Evolutionary conservation across 2,888 invertebrate species (phyloP), one percentile per base, ranked within the genome.

Genomic region (Apotomis betuletana): DNA sequence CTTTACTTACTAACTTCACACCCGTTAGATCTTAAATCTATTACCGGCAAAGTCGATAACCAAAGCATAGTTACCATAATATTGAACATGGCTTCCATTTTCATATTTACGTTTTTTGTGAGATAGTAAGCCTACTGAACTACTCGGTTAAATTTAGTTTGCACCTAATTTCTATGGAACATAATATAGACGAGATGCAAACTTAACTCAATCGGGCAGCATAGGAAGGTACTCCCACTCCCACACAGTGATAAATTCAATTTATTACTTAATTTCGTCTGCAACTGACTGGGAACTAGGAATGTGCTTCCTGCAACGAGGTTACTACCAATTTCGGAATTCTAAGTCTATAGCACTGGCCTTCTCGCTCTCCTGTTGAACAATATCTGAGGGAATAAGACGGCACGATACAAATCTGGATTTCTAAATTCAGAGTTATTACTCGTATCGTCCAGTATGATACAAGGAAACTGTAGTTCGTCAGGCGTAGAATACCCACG

Each of bases 181-280:
- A 10, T 49, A 3, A 9, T 49, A 49, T 6, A 10, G 9, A 49
- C 9, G 5, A 49, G 49, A 9, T 49, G 49, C 49, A 49, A 8
- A 49, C 49, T 49, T 49, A 9, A 9, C 8, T 9, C 8, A 49
- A 49, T 0, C 49, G 49, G 9, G 49, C 9, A 49, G 49, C 4
- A 41, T 27, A 27, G 2, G 27, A 27, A 27, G 27, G 27, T 27
- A 27, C 27, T 27, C 27, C 27, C 27, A 27, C 27, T 27, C 27
- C 27, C 27, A 27, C 27, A 27, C 63, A 54, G 59, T 46, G 36
- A 59, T 59, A 59, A 59, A 52, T 54, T 51, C 38, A 54, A 12
- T 54, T 60, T 55, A 65, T 70, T 70, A 70, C 13, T 55, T 59
- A 65, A 70, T 55, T 65, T 65, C 49, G 60, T 54, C 46, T 65